Evolutionary conservation across 2,113 vertebrate genomes (phyloP).

Genomic region (Daboia siamensis): DNA sequence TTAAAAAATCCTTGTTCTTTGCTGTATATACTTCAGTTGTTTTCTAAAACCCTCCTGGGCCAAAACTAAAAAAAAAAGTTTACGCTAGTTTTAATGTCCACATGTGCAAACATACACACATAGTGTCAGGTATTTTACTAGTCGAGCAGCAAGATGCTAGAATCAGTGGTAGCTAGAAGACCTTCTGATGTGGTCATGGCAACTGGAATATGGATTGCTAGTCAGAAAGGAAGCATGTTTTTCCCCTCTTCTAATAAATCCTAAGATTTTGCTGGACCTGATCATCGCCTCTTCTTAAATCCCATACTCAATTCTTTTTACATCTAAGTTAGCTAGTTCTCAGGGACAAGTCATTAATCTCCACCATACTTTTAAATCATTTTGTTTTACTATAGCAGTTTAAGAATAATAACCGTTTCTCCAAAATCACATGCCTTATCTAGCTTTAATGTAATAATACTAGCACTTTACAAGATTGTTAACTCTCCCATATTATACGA

Average conservation of each 20-base stretch:
- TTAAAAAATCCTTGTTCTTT: conserved; percentile 51
- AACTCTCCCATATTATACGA: not conserved
- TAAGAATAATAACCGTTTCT: not conserved
- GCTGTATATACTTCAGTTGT: conserved; percentile 14
- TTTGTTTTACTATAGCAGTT: not conserved
- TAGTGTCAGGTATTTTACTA: not conserved
- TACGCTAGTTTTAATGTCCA: not conserved
- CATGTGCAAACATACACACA: not conserved
- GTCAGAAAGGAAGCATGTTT: not conserved
- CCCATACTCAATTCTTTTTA: not conserved
- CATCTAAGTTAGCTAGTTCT: not conserved
- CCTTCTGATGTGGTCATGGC: not conserved
- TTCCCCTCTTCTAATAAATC: not conserved
- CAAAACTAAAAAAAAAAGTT: not conserved
- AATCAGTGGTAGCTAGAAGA: not conserved
- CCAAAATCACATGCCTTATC: not conserved
- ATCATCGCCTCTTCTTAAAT: not conserved
- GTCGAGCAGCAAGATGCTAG: not conserved
- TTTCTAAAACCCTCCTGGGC: conserved; percentile 27
- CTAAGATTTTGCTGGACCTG: not conserved
- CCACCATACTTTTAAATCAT: not conserved
- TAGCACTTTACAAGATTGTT: not conserved
- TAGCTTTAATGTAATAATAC: not conserved
- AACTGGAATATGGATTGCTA: not conserved
- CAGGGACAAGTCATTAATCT: not conserved